These are phyloP conservation scores for Plecotus auritus DNA, from an alignment of 2,113 vertebrate genomes.

Conservation along the genomic window DNA sequence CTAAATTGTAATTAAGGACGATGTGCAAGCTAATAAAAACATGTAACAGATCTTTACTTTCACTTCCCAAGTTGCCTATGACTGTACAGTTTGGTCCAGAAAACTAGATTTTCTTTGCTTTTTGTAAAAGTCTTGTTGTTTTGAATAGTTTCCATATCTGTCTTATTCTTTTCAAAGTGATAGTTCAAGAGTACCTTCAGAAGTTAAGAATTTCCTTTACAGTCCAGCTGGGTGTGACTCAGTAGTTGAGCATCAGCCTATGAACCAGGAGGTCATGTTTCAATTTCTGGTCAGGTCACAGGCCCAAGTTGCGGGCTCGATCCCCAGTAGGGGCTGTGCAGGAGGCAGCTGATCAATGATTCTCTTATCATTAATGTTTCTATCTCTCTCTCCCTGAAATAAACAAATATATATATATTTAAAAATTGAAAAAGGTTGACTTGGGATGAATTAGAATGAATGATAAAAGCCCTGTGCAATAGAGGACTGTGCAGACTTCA, in stretches of 20 bases:
- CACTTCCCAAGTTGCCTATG: constrained; percentile 28
- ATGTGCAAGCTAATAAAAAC: constrained; percentile 69
- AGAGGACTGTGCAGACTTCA: not conserved
- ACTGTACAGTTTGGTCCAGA: constrained; percentile 25
- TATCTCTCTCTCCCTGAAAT: too few species aligned
- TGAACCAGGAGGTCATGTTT: too few species aligned
- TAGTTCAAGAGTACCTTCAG: not conserved
- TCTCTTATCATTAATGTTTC: too few species aligned
- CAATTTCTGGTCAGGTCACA: too few species aligned
- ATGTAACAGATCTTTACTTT: constrained; percentile 71
- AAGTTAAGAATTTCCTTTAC: constrained; percentile 24
- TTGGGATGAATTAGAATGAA: not conserved
- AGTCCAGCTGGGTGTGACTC: not conserved
- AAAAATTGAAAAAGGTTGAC: not conserved
- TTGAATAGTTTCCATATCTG: not conserved
- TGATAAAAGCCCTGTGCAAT: not conserved
- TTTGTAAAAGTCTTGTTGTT: constrained; percentile 29
- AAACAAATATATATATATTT: too few species aligned
- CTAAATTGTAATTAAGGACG: constrained; percentile 77
- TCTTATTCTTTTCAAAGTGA: not conserved
- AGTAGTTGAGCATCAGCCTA: too few species aligned
- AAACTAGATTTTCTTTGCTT: constrained; percentile 62
- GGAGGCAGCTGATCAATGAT: too few species aligned
- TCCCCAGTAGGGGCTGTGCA: too few species aligned
- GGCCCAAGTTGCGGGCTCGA: too few species aligned